phyloP scores from a whole-genome alignment of 2,797 vertebrate species.

The Anas acuta region DNA sequence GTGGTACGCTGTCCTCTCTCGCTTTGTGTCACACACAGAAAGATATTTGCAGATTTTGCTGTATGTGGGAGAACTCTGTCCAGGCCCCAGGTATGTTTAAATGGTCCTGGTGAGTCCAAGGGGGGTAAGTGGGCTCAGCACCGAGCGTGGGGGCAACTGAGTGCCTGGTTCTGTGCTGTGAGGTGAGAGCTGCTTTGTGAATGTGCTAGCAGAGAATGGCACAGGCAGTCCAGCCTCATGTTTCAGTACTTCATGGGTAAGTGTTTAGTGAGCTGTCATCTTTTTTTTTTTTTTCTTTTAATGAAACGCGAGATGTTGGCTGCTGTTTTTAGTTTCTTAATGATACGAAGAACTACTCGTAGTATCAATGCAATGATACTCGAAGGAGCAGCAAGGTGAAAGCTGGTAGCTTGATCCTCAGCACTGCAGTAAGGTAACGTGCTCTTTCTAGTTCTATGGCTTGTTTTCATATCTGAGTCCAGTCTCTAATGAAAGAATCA shows the following conservation, averaged over 20 bases:
- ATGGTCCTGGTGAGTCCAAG: neutral
- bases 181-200: neutral
- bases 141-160: neutral
- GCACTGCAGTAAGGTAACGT: neutral
- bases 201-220: neutral
- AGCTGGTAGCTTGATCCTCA: neutral
- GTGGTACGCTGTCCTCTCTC: neutral
- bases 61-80: neutral
- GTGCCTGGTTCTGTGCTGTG: neutral
- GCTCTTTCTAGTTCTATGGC: neutral
- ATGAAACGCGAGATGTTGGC: neutral
- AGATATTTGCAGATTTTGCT: neutral
- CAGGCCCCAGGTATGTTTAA: neutral
- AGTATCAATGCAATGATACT: neutral
- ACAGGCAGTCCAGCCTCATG: neutral
- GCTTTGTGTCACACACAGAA: rapidly evolving
- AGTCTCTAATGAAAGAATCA: neutral
- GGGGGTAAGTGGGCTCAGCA: neutral
- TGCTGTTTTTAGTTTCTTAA: neutral
- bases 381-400: neutral
- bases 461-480: neutral
- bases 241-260: neutral
- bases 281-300: neutral
- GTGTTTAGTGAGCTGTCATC: neutral
- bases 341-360: neutral